phyloP scores from a whole-genome alignment of 2,113 vertebrate genomes.

The Rhinopomastus cyanomelas region DNA sequence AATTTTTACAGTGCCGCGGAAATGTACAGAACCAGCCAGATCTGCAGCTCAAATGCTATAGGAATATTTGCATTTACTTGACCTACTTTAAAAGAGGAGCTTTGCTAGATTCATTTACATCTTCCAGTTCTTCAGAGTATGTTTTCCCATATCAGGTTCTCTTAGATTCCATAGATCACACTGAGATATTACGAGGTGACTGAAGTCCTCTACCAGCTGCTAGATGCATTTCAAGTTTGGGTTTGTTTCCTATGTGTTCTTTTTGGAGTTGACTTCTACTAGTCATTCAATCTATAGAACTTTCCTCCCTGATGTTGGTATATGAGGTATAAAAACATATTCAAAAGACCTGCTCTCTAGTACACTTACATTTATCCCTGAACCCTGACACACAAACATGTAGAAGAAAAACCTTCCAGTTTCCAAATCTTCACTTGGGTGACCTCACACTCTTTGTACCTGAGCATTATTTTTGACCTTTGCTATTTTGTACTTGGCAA shows the following conservation, averaged over 20 bases:
- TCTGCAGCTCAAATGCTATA: too few species aligned
- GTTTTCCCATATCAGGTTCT: not conserved
- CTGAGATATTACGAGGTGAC: not conserved
- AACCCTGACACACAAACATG: not conserved
- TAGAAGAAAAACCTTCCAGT: not conserved
- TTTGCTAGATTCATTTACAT: not conserved
- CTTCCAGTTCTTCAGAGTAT: not conserved
- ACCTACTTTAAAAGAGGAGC: too few species aligned
- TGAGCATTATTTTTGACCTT: conserved; percentile 26
- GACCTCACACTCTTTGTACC: not conserved
- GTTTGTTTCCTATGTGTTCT: not conserved
- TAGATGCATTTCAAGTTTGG: not conserved
- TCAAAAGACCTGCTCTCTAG: not conserved
- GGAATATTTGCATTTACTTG: too few species aligned
- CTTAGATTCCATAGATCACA: not conserved
- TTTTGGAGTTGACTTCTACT: not conserved
- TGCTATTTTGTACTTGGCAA: conserved; percentile 36
- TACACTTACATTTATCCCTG: not conserved
- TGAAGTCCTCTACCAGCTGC: not conserved
- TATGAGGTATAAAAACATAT: not conserved
- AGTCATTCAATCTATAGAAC: not conserved
- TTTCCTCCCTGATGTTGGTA: not conserved
- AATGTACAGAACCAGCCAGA: too few species aligned
- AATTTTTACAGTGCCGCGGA: too few species aligned
- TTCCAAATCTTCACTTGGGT: not conserved